phyloP scores from a whole-genome alignment of 2,797 vertebrate genomes.

The Melanotaenia parkinsoni region DNA sequence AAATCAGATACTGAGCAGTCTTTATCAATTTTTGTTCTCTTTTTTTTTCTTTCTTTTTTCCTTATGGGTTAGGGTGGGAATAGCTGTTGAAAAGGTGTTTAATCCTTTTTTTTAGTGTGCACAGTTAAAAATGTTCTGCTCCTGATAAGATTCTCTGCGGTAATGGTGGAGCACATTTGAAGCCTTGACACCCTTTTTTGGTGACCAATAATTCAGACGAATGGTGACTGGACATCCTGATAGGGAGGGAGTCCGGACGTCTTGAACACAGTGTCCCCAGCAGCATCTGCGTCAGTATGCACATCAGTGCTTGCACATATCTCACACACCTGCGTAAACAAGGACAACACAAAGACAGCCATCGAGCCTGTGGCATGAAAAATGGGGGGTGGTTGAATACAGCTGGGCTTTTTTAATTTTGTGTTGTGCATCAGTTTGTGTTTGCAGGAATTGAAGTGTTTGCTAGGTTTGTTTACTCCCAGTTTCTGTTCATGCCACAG shows the following conservation, averaged over 20 bases:
- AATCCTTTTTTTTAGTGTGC: constrained; percentile 11
- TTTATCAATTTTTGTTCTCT: constrained; percentile 49
- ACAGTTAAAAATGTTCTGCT: constrained; percentile 44
- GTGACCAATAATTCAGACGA: constrained; percentile 45
- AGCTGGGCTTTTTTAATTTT: constrained; percentile 16
- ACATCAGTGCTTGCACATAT: constrained; percentile 5
- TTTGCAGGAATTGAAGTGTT: background rate
- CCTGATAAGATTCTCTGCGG: constrained; percentile 51
- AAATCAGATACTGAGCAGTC: constrained; percentile 34
- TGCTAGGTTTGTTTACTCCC: background rate
- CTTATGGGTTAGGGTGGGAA: constrained; percentile 9
- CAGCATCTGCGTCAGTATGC: constrained; percentile 44
- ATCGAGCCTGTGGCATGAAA: constrained; percentile 18
- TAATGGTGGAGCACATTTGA: constrained; percentile 33
- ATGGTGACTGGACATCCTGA: constrained; percentile 50
- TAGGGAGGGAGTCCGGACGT: constrained; percentile 44
- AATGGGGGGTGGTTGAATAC: background rate
- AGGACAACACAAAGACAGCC: background rate
- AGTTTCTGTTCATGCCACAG: background rate
- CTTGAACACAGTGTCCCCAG: constrained; percentile 43
- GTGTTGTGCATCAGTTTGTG: background rate
- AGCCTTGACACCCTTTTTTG: constrained; percentile 44
- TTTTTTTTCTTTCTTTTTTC: constrained; percentile 3
- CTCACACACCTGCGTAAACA: constrained; percentile 43
- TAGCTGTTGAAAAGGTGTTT: constrained; percentile 39